Evolutionary conservation across 2,888 invertebrate genomes (phyloP).

Genomic region (Nemotelus pantherinus): DNA sequence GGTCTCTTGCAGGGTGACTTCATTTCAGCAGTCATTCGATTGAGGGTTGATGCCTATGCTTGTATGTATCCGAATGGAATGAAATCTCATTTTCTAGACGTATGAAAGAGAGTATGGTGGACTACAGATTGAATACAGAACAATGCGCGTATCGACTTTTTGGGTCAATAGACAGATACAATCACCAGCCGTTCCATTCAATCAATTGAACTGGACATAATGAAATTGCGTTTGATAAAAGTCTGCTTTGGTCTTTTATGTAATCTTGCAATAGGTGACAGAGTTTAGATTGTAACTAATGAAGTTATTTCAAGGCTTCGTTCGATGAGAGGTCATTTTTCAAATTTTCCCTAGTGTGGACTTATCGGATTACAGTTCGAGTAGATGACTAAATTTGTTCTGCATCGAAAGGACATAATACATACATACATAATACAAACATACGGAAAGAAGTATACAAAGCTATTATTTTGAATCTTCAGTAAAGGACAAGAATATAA

Average conservation of each 20-base stretch:
- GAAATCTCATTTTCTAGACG: too few relatives aligned
- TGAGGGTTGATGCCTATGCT: not conserved
- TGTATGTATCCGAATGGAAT: too few relatives aligned
- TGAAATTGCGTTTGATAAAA: slow-evolving; percentile 38
- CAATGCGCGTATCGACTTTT: not conserved
- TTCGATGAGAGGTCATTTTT: slow-evolving; percentile 22
- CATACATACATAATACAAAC: too few relatives aligned
- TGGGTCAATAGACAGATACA: slow-evolving; percentile 14
- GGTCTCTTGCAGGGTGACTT: slow-evolving; percentile 9
- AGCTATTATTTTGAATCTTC: too few relatives aligned
- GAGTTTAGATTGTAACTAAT: slow-evolving; percentile 30
- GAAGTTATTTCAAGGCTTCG: slow-evolving; percentile 12
- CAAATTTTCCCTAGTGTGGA: slow-evolving; percentile 11
- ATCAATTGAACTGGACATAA: slow-evolving; percentile 49
- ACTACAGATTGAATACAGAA: not conserved
- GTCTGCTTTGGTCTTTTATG: not conserved
- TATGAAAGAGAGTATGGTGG: too few relatives aligned
- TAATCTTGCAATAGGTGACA: slow-evolving; percentile 9
- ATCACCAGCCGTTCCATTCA: slow-evolving; percentile 12
- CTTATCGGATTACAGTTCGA: too few relatives aligned
- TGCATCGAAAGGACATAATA: too few relatives aligned
- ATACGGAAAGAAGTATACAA: too few relatives aligned
- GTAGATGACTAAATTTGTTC: too few relatives aligned
- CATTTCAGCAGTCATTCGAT: slow-evolving; percentile 1
- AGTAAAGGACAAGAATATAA: too few relatives aligned